Conservation (phyloP, 2,888 invertebrate genomes). For the Timema cristinae region DNA sequence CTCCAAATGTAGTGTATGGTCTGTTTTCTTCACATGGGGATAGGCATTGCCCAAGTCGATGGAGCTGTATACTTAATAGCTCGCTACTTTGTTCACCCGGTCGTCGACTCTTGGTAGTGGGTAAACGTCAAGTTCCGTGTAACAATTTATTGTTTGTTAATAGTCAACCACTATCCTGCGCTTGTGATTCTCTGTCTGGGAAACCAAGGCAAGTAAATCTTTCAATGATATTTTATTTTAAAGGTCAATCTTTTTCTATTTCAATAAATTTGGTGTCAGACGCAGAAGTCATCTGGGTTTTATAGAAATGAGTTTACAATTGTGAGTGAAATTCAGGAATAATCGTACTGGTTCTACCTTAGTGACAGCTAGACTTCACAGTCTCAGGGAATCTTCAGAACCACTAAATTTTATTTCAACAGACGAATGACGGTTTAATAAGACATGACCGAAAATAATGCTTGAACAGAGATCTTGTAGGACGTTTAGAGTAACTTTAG, state of each 20-base stretch:
- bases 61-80: constrained; percentile 26
- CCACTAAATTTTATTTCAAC: constrained; percentile 17
- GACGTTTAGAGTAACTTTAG: neutral
- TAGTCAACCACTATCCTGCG: constrained; percentile 35
- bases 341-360: neutral
- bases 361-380: neutral
- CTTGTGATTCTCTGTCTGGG: constrained; percentile 30
- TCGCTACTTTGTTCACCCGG: constrained; percentile 17
- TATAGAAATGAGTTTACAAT: constrained; percentile 12
- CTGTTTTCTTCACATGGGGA: constrained; percentile 25
- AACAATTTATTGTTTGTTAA: constrained; percentile 34
- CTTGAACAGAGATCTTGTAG: constrained; percentile 1
- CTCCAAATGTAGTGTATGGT: constrained; percentile 30
- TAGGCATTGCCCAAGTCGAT: constrained; percentile 30
- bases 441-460: constrained; percentile 14
- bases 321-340: constrained; percentile 2
- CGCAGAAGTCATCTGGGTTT: neutral
- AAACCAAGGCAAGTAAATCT: constrained; percentile 23
- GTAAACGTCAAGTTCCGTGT: constrained; percentile 31
- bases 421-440: constrained; percentile 1
- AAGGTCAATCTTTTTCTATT: neutral
- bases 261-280: constrained; percentile 5
- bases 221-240: constrained; percentile 14
- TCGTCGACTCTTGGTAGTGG: constrained; percentile 28
- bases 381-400: neutral